Conservation (phyloP, 2,888 invertebrate genomes). For the Eueremaeus valkanovi region DNA sequence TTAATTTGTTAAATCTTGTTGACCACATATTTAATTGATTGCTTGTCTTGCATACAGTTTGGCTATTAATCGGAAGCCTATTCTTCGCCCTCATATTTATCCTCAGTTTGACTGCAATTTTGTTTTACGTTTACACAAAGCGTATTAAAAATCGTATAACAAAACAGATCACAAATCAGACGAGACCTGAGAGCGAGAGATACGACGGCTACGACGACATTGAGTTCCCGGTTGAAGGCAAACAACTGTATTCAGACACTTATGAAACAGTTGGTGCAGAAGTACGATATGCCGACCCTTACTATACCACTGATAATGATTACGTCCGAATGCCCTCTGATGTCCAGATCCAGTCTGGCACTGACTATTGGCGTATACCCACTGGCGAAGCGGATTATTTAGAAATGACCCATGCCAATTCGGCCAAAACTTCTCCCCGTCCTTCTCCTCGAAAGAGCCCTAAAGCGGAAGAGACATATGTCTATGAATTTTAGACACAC, state of each 20-base stretch:
- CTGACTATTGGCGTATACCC: conserved; percentile 4
- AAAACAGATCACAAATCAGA: background rate
- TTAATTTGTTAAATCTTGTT: too few species aligned
- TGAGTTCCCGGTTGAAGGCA: background rate
- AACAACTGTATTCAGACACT: background rate
- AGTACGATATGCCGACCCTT: conserved; percentile 26
- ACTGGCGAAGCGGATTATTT: background rate
- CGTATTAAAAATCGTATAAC: background rate
- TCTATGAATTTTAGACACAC: background rate
- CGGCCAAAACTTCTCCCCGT: background rate
- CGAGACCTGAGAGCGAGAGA: background rate
- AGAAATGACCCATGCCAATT: conserved; percentile 5
- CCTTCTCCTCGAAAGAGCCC: background rate
- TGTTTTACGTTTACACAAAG: background rate
- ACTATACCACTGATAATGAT: background rate
- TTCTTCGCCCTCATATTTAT: background rate
- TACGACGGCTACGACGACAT: conserved; percentile 11
- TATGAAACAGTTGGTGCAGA: background rate
- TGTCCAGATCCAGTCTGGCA: background rate
- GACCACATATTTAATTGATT: background rate
- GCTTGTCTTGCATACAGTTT: background rate
- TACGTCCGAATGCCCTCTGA: background rate
- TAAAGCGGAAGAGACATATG: background rate
- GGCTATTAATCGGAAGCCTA: background rate
- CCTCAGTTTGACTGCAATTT: background rate